phyloP scores from a whole-genome alignment of 30 jellyfish, hydroid and myxozoan genomes.

The Hydractinia symbiolongicarpus region DNA sequence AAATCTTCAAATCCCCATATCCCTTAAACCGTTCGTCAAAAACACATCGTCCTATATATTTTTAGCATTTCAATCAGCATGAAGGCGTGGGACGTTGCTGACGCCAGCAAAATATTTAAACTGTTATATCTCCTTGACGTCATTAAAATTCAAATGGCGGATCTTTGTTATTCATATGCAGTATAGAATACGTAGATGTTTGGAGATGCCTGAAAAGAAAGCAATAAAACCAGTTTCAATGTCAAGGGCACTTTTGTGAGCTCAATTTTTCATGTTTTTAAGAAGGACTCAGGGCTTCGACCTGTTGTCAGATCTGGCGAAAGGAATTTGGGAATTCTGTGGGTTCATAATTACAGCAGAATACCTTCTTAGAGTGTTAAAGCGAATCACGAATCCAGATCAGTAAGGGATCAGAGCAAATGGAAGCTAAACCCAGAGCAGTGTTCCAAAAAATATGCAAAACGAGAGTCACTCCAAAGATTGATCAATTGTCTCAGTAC shows the following conservation, averaged over 20 bases:
- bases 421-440: slow-evolving; percentile 5
- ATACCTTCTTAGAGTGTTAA: slow-evolving; percentile 15
- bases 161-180: no score
- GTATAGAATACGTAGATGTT: no score
- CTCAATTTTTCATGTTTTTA: not conserved
- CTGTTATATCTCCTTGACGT: no score
- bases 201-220: not conserved
- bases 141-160: no score
- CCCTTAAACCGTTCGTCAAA: no score
- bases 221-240: not conserved
- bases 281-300: not conserved
- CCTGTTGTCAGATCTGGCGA: not conserved
- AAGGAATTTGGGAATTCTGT: slow-evolving; percentile 16
- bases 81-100: no score
- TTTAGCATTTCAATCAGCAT: no score
- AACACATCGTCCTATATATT: no score
- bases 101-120: no score
- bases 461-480: not conserved
- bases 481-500: slow-evolving; percentile 34
- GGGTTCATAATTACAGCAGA: slow-evolving; percentile 34
- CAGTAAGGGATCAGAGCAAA: slow-evolving; percentile 12
- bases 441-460: slow-evolving; percentile 23
- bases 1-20: no score
- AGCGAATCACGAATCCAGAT: slow-evolving; percentile 22
- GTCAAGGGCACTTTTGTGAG: not conserved